Evolutionary conservation across 2,888 invertebrate genomes (phyloP).

Genomic region (Penaeus monodon): DNA sequence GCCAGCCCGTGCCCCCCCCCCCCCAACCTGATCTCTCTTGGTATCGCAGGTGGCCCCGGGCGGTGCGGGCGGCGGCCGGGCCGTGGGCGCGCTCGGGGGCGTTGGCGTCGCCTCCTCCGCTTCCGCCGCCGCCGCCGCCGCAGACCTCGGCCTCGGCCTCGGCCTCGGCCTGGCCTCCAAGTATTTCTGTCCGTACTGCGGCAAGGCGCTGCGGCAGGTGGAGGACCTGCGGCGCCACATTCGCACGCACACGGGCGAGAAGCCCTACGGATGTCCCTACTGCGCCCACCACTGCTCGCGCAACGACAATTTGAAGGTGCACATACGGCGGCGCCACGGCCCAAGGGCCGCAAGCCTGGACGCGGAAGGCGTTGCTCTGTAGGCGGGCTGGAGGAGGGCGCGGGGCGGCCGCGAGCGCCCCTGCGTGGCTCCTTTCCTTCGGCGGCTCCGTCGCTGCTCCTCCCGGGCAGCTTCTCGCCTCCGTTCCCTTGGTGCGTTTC

Average conservation of each 20-base stretch:
- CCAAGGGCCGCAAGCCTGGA: no score
- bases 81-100: no score
- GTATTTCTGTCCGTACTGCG: conserved; percentile 44
- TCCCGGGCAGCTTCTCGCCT: no score
- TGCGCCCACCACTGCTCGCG: conserved; percentile 57
- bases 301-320: conserved; percentile 37
- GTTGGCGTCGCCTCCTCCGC: background rate
- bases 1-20: background rate
- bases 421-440: no score
- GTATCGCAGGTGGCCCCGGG: conserved; percentile 33
- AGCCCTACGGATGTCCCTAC: conserved; percentile 57
- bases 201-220: conserved; percentile 46
- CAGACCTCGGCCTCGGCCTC: background rate
- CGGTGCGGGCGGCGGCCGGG: background rate
- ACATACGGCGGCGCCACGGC: conserved; percentile 2
- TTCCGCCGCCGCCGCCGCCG: background rate
- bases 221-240: conserved; percentile 58
- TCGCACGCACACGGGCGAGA: conserved; percentile 62
- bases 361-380: no score
- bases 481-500: no score
- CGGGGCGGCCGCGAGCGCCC: no score
- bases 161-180: conserved; percentile 4
- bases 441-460: no score
- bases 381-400: no score
- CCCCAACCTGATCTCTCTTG: conserved; percentile 39